Evolutionary conservation across 2,888 invertebrate species (phyloP), one percentile per base, ranked within the genome.

Genomic region (Sylvicola fuscatus): DNA sequence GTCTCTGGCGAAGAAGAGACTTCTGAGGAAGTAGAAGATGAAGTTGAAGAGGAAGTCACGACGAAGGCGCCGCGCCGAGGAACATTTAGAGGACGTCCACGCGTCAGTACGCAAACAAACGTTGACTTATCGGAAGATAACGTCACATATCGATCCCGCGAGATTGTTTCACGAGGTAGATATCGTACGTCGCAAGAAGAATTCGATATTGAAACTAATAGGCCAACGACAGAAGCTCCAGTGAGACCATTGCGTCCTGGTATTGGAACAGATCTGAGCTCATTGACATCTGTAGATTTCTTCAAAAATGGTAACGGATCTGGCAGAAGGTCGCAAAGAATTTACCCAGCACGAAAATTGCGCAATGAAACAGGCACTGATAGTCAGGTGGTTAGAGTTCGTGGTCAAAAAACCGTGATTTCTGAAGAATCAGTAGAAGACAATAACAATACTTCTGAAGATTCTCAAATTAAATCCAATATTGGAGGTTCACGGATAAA

Each of bases 201-300:
- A 3, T 10, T 11, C 14, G 7, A 15, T 7, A 4, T 7, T n/a
- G 13, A 31, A 31, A 27, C 10, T 21, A 21, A 21, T 8, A 21
- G 21, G 14, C 16, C 31, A 21, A 36, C 21, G 3, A 31, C 31
- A 15, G 11, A 36, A 31, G 30, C 10, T 5, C 11, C 30, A 26
- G 27, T 32, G 14, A 14, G 38, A 31, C 27, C 32, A 13, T 33
- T 35, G 15, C 33, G 35, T 3, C 36, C 33, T 12, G 14, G 12
- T 11, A 30, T 29, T 17, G 35, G 27, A 21, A 16, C 28, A 14
- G 38, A 38, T 16, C 30, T 38, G n/a, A 35, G 35, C 33, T 39
- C 37, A 15, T 17, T 39, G 3, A 35, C 35, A n/a, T 17, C 38
- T n/a, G 10, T 21, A 10, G 38, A 38, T 35, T 29, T 36, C 15